Conservation (phyloP, 1,140 invertebrate genomes). For the Hormaphis cornu region DNA sequence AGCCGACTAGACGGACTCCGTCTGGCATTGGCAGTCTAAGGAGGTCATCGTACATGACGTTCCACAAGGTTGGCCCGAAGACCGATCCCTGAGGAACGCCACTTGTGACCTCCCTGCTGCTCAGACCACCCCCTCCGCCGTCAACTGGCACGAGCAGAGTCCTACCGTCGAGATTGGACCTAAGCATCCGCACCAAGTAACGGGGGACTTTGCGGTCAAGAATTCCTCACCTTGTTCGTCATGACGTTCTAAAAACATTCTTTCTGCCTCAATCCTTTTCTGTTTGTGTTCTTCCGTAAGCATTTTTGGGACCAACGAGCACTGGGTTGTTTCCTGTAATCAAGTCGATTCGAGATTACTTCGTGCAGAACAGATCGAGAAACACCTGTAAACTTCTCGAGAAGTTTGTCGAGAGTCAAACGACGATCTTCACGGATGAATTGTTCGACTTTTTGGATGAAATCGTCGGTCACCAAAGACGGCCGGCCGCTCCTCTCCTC, state of each 20-base stretch:
- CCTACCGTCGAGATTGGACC: no score
- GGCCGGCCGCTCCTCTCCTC: constrained; percentile 34
- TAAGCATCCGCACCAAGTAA: no score
- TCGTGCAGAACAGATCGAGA: background rate
- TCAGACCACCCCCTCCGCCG: no score
- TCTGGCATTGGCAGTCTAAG: no score
- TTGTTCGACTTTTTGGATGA: constrained; percentile 10
- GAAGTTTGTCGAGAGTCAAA: background rate
- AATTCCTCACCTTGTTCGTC: background rate
- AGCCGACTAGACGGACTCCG: no score
- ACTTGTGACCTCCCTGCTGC: no score
- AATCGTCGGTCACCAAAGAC: constrained; percentile 33
- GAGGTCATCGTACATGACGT: no score
- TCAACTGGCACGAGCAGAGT: no score
- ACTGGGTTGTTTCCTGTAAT: background rate
- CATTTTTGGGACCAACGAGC: background rate
- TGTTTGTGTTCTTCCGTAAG: no score
- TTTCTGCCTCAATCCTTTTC: background rate
- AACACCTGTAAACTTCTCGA: background rate
- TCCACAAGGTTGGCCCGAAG: no score
- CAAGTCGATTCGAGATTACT: background rate
- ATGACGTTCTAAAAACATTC: background rate
- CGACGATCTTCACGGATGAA: background rate
- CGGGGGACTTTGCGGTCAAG: no score
- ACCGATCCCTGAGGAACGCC: no score